A percentile compares a stretch with the other conserved stretches of the same genome.
Conservation (phyloP, 2,113 vertebrate species). For the Oxyura jamaicensis region DNA sequence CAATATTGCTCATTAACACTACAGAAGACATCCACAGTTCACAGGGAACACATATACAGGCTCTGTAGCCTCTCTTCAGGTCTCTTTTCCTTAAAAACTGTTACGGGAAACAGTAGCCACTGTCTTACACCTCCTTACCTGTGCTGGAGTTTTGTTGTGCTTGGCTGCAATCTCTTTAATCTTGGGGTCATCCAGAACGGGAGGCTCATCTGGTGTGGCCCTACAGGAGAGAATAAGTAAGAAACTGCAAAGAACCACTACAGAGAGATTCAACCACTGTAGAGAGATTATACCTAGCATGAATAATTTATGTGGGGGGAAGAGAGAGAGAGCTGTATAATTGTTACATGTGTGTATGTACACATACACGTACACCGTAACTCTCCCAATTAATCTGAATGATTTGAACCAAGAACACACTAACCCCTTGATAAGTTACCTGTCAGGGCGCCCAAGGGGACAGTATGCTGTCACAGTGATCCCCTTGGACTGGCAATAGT, state of each 20-base stretch:
- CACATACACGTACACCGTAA: not conserved
- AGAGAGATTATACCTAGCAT: not conserved
- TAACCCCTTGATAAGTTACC: slow-evolving; percentile 72
- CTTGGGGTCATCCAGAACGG: slow-evolving; percentile 83
- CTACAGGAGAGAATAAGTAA: slow-evolving; percentile 56
- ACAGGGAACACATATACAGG: not conserved
- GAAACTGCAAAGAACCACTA: not conserved
- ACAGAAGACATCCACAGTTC: not conserved
- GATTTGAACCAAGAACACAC: not conserved
- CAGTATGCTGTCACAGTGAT: slow-evolving; percentile 93
- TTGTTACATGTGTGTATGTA: not conserved
- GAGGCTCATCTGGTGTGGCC: slow-evolving; percentile 79
- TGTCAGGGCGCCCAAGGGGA: slow-evolving; percentile 92
- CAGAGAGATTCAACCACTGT: not conserved
- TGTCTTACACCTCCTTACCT: slow-evolving; percentile 70
- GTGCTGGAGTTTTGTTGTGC: slow-evolving; percentile 87
- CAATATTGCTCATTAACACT: not conserved
- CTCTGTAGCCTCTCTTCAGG: not conserved
- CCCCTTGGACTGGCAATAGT: slow-evolving; percentile 88
- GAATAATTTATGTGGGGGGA: not conserved
- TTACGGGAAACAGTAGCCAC: not conserved
- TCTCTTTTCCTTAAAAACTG: not conserved
- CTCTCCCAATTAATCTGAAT: not conserved
- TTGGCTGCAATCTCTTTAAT: slow-evolving; percentile 85
- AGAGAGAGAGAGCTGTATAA: too few species aligned